A percentile compares a stretch with the other conserved stretches of the same genome.
These are phyloP conservation scores for Chelon auratus DNA, from an alignment of 2,797 vertebrate genomes.

Conservation along the genomic window DNA sequence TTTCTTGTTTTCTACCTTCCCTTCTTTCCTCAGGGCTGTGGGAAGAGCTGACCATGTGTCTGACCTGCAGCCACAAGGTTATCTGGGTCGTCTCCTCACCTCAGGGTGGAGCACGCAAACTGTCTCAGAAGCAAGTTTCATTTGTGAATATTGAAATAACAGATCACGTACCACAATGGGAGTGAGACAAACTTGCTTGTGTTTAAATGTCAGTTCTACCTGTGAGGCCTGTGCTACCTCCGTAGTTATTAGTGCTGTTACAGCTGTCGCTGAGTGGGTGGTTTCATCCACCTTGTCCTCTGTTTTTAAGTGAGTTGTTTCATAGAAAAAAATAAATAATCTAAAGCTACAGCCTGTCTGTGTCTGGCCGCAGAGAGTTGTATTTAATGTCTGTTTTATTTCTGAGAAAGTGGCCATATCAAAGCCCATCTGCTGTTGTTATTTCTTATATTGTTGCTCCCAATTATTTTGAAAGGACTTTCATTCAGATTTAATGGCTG, in stretches of 20 bases:
- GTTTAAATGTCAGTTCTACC: constrained; percentile 55
- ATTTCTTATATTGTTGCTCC: not conserved
- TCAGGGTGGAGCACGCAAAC: constrained; percentile 21
- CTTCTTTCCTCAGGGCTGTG: not conserved
- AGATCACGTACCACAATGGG: constrained; percentile 13
- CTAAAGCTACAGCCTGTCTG: constrained; percentile 29
- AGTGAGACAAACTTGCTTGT: not conserved
- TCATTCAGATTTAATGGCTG: not conserved
- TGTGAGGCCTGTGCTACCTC: constrained; percentile 25
- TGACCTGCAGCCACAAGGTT: constrained; percentile 45
- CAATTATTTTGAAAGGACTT: constrained; percentile 18
- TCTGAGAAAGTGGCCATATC: constrained; percentile 23
- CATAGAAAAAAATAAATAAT: constrained; percentile 4
- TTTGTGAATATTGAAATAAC: constrained; percentile 42
- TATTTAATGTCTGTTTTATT: constrained; percentile 7
- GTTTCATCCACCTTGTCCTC: constrained; percentile 16
- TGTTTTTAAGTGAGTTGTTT: constrained; percentile 13
- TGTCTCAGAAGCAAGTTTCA: constrained; percentile 27
- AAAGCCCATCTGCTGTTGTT: constrained; percentile 30
- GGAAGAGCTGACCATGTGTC: constrained; percentile 16
- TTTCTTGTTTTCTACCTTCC: not conserved
- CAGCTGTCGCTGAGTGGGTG: not conserved
- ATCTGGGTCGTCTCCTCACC: constrained; percentile 43
- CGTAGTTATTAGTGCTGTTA: constrained; percentile 22
- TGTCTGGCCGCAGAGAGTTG: not conserved